Percentiles rank a stretch among this genome's conserved stretches.
phyloP scores from a whole-genome alignment of 2,888 invertebrate genomes.

The Drosophila atroscutellata region DNA sequence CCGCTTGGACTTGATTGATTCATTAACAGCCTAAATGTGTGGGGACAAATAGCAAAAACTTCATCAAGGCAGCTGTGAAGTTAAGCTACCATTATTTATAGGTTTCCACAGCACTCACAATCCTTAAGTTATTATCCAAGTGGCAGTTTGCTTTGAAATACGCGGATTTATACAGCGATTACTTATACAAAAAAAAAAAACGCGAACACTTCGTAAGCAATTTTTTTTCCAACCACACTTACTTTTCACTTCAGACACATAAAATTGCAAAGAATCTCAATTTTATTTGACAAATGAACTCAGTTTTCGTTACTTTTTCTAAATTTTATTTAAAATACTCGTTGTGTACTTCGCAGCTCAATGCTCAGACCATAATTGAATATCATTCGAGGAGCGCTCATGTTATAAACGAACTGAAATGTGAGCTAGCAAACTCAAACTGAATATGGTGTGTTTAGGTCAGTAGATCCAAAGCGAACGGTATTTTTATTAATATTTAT shows the following conservation, averaged over 20 bases:
- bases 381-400: no score
- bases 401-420: conserved; percentile 22
- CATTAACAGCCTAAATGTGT: not conserved
- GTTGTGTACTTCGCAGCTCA: conserved; percentile 6
- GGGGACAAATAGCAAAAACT: no score
- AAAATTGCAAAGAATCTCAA: conserved; percentile 4
- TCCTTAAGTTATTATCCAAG: no score
- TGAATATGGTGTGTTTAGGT: conserved; percentile 4
- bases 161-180: not conserved
- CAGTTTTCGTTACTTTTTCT: not conserved
- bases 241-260: conserved; percentile 33
- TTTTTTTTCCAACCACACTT: conserved; percentile 18
- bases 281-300: not conserved
- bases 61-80: not conserved
- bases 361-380: conserved; percentile 13
- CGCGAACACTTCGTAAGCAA: no score
- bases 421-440: conserved; percentile 6
- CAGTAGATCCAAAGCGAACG: conserved; percentile 2
- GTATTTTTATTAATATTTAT: conserved; percentile 36
- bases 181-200: not conserved
- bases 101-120: not conserved
- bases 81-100: not conserved
- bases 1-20: not conserved
- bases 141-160: not conserved
- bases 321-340: conserved; percentile 1